phyloP scores from a whole-genome alignment of 2,113 vertebrate genomes.

The Phrynosoma platyrhinos region DNA sequence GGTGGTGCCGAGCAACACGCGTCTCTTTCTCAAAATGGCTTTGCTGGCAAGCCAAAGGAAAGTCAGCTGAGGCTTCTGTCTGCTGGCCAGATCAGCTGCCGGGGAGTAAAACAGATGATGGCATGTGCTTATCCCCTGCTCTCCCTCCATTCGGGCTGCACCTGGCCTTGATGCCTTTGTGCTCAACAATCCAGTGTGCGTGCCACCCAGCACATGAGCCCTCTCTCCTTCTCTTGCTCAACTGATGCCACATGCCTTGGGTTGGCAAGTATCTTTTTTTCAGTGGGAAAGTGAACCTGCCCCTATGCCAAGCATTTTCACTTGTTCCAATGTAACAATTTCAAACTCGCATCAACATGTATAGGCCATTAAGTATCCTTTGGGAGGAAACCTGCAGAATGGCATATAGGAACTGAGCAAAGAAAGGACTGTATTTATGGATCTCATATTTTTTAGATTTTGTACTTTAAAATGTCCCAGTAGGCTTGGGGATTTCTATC shows the following conservation, averaged over 20 bases:
- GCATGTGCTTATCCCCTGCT: neutral
- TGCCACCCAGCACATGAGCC: neutral
- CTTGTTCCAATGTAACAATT: conserved; percentile 16
- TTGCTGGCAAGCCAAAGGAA: conserved; percentile 31
- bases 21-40: neutral
- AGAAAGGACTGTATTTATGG: neutral
- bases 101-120: neutral
- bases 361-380: neutral
- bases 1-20: conserved; percentile 14
- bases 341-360: neutral
- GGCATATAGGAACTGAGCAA: neutral
- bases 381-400: neutral
- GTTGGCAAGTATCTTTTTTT: conserved; percentile 24
- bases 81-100: conserved; percentile 35
- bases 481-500: neutral
- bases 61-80: conserved; percentile 32
- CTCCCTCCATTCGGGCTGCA: neutral
- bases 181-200: neutral
- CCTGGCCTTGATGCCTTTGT: conserved; percentile 36
- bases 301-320: neutral
- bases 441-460: neutral
- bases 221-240: neutral
- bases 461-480: neutral
- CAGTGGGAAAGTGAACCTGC: neutral
- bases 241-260: neutral